phyloP scores from a whole-genome alignment of 2,888 invertebrate species.

The Sminthurides aquaticus region DNA sequence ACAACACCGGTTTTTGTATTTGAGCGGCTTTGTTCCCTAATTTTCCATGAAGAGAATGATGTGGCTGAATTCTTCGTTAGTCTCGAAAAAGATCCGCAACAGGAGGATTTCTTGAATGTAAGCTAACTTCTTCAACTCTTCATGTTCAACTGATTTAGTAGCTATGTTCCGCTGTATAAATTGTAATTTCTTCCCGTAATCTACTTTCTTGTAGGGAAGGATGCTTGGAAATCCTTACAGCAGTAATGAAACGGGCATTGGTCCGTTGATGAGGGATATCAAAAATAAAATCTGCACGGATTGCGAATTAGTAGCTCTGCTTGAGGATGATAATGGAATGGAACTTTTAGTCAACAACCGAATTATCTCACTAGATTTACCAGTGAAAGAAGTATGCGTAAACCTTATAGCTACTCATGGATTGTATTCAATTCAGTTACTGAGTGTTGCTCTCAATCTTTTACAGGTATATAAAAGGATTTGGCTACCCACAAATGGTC shows the following conservation, averaged over 20 bases:
- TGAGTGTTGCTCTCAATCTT: background rate
- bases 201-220: conserved; percentile 68
- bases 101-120: conserved; percentile 93
- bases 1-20: conserved; percentile 96
- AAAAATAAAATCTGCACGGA: conserved; percentile 98
- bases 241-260: conserved; percentile 84
- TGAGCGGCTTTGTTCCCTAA: conserved; percentile 91
- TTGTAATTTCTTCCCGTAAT: too few species aligned
- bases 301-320: conserved; percentile 92
- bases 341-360: conserved; percentile 94
- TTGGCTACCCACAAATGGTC: conserved; percentile 75
- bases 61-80: conserved; percentile 93
- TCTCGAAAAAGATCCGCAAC: conserved; percentile 95
- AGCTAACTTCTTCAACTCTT: conserved; percentile 28
- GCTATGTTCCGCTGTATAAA: background rate
- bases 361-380: conserved; percentile 92
- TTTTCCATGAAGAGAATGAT: conserved; percentile 95
- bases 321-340: conserved; percentile 99
- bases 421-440: background rate
- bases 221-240: conserved; percentile 99
- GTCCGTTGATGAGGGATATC: conserved; percentile 95
- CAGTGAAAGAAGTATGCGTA: conserved; percentile 80
- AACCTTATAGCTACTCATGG: background rate
- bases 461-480: conserved; percentile 59
- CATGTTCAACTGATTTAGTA: background rate